These are phyloP conservation scores for Caenorhabditis doughertyi DNA, from an alignment of 2,888 invertebrate species.

Conservation along the genomic window DNA sequence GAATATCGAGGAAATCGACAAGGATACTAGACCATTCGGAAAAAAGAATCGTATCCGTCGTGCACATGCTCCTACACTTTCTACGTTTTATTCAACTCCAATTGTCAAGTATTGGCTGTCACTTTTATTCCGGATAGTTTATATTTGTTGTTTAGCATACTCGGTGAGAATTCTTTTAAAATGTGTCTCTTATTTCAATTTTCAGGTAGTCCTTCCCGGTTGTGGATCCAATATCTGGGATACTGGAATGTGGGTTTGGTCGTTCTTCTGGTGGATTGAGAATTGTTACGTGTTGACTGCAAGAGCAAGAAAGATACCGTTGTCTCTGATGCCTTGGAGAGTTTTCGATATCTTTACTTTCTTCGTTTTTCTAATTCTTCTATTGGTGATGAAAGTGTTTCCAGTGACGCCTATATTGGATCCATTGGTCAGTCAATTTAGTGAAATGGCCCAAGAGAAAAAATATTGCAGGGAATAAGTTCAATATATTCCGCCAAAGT, in stretches of 20 bases:
- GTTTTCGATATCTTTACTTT: constrained; percentile 73
- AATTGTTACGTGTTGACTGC: constrained; percentile 70
- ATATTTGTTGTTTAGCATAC: constrained; percentile 76
- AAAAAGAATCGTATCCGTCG: constrained; percentile 66
- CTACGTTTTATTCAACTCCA: constrained; percentile 83
- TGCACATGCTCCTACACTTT: constrained; percentile 73
- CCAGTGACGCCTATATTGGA: constrained; percentile 50
- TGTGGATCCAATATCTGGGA: constrained; percentile 84
- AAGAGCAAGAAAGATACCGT: constrained; percentile 63
- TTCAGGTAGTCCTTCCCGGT: constrained; percentile 81
- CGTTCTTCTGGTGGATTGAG: constrained; percentile 79
- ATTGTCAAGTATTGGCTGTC: constrained; percentile 84
- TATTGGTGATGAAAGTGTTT: constrained; percentile 71
- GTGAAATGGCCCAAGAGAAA: constrained; percentile 8
- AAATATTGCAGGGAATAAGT: constrained; percentile 48
- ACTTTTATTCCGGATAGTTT: constrained; percentile 81
- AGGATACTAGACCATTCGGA: constrained; percentile 45
- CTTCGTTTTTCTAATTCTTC: constrained; percentile 69
- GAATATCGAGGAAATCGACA: constrained; percentile 69
- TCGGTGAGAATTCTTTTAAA: constrained; percentile 66
- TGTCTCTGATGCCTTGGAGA: constrained; percentile 72
- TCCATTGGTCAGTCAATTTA: constrained; percentile 48
- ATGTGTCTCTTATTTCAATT: neutral
- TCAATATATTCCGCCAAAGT: constrained; percentile 74
- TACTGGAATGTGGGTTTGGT: constrained; percentile 82